Conservation (phyloP, 2,113 vertebrate genomes). For the Furnarius figulus region DNA sequence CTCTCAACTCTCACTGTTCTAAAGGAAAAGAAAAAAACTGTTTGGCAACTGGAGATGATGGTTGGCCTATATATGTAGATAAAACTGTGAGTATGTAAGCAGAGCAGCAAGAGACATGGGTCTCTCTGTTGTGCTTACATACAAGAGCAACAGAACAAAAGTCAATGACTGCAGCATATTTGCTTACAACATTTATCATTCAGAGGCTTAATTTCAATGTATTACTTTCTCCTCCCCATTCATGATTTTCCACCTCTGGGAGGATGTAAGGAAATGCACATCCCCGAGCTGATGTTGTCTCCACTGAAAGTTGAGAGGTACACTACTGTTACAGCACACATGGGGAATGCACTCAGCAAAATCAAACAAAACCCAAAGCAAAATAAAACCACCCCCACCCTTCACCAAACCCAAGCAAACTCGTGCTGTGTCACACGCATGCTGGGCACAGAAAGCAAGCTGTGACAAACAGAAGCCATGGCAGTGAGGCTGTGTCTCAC, state of each 20-base stretch:
- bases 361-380: slow-evolving; percentile 36
- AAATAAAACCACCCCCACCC: neutral
- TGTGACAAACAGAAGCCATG: slow-evolving; percentile 78
- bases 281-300: neutral
- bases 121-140: neutral
- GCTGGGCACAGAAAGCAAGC: slow-evolving; percentile 76
- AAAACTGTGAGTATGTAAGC: neutral
- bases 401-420: slow-evolving; percentile 39
- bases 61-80: neutral
- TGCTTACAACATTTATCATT: neutral
- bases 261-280: neutral
- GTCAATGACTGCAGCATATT: neutral
- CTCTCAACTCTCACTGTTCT: slow-evolving; percentile 67
- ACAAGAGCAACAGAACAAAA: slow-evolving; percentile 9
- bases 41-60: neutral
- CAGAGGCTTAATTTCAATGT: slow-evolving; percentile 14
- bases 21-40: neutral
- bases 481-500: slow-evolving; percentile 82
- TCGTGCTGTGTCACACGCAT: slow-evolving; percentile 70
- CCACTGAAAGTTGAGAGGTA: slow-evolving; percentile 72
- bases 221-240: neutral
- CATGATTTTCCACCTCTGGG: neutral
- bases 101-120: neutral
- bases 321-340: slow-evolving; percentile 44
- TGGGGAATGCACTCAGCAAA: slow-evolving; percentile 68